These are phyloP conservation scores for Tinea trinotella DNA, from an alignment of 2,888 invertebrate genomes.

Conservation along the genomic window DNA sequence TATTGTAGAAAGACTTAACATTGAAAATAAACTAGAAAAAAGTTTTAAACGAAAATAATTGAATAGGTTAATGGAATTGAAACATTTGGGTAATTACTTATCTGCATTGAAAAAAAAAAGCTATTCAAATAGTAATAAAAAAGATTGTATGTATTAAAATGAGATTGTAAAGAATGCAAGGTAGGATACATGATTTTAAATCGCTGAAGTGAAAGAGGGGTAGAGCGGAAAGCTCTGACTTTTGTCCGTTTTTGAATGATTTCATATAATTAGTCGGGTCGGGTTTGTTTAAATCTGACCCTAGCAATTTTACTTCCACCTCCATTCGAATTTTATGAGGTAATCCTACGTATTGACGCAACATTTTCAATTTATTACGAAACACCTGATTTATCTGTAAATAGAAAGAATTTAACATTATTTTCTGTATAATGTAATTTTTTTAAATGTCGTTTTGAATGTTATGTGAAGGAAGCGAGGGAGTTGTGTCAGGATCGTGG, in stretches of 20 bases:
- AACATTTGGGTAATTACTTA: neutral
- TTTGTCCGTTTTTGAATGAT: constrained; percentile 11
- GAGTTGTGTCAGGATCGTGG: too few relatives aligned
- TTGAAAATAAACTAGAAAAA: too few relatives aligned
- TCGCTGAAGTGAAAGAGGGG: neutral
- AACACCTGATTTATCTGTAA: neutral
- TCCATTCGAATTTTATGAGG: neutral
- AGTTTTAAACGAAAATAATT: neutral
- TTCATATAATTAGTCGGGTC: constrained; percentile 16
- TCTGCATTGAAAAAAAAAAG: neutral
- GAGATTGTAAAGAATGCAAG: neutral
- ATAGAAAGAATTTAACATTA: too few relatives aligned
- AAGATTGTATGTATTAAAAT: neutral
- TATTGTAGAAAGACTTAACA: too few relatives aligned
- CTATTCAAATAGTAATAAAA: neutral
- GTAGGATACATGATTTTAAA: neutral
- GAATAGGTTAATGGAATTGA: neutral
- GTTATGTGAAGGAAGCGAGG: too few relatives aligned
- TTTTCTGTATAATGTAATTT: too few relatives aligned
- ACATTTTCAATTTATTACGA: neutral
- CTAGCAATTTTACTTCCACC: constrained; percentile 8
- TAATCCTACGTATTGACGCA: neutral
- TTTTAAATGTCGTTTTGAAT: too few relatives aligned
- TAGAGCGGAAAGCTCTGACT: constrained; percentile 10
- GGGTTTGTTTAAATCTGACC: constrained; percentile 11